Evolutionary conservation across 2,888 invertebrate species (phyloP), one percentile per base, ranked within the genome.

Genomic region (Ectemnius cavifrons): DNA sequence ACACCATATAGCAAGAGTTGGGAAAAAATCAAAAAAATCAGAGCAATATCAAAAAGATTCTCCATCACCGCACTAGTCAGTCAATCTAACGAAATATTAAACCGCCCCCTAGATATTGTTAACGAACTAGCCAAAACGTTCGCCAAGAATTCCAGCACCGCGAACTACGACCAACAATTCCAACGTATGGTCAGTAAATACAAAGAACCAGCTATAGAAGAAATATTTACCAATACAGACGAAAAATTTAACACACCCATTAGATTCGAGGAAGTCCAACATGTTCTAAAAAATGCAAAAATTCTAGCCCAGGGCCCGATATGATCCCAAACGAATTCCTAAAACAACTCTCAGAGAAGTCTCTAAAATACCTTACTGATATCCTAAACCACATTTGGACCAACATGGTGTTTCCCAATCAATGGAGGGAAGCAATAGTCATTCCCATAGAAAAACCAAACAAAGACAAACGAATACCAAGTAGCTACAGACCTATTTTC

Each of bases 251-350:
- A 47, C 47, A 2, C 47, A n/a, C 13, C 11, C 47, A 47, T 47
- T 47, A 47, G 20, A 20, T 20, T 20, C 20, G 20, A 20, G 20
- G 20, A 20, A 20, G 20, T 20, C 20, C 20, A 20, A 20, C 20
- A 27, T 13, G 20, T 58, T 2, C 2, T 68, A 45, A 57, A 57
- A 28, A 11, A 27, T 37, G 56, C 5, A 73, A 62, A 68, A 78
- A 58, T 6, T 59, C 67, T 5, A 63, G 69, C 60, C 78, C 81
- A 6, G 83, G 77, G 2, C 80, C 80, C 0, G 81, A 82, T 37
- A 63, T 58, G 11, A 80, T 80, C 11, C 73, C 78, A 1, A 71
- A 70, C 18, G 70, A 63, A 16, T 63, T 75, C 2, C 58, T 84
- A 13, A 73, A 73, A 11, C 52, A 69, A 11, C 18, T 66, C 0